Conservation (phyloP, 2,797 vertebrate species). For the Ciconia nigra region DNA sequence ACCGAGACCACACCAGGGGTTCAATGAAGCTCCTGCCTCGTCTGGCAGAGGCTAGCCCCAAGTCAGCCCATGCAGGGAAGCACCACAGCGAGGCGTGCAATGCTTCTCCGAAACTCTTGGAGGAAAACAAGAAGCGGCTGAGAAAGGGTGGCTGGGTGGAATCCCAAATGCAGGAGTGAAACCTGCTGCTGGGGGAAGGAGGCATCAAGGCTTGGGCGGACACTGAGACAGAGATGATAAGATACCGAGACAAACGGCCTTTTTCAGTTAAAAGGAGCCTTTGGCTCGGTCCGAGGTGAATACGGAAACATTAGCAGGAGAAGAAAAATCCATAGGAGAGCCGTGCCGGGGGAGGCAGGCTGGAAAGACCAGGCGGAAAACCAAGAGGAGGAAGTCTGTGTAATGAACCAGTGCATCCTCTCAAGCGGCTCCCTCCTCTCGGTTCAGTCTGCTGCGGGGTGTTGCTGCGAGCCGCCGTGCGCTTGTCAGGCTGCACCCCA, state of each 20-base stretch:
- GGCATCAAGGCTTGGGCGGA: background rate
- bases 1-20: background rate
- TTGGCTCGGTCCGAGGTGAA: background rate
- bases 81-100: accelerated
- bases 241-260: background rate
- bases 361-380: background rate
- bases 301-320: background rate
- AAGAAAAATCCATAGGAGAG: background rate
- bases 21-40: background rate
- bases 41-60: background rate
- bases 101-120: background rate
- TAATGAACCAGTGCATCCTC: background rate
- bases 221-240: background rate
- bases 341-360: background rate
- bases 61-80: background rate
- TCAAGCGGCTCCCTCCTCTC: background rate
- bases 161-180: background rate
- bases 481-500: background rate
- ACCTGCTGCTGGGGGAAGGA: background rate
- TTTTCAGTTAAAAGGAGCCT: background rate
- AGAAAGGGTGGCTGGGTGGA: background rate
- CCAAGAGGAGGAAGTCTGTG: background rate
- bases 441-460: background rate
- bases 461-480: background rate
- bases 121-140: background rate